Percentiles rank a stretch among this genome's conserved stretches.
Conservation (phyloP, 2,113 vertebrate genomes). For the Meleagris gallopavo region DNA sequence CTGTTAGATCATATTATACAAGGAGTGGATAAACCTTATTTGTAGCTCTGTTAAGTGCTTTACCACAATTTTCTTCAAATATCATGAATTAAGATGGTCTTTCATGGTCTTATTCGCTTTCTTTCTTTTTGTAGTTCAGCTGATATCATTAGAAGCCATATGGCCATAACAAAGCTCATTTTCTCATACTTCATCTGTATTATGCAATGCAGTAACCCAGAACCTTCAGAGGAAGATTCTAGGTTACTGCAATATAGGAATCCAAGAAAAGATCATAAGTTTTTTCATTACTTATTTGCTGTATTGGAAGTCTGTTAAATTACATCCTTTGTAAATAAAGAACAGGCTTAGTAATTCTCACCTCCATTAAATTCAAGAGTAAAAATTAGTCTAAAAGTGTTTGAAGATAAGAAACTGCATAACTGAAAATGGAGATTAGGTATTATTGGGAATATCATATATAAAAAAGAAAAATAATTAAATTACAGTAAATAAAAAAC, state of each 20-base stretch:
- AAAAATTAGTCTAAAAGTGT: not conserved
- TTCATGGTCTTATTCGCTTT: not conserved
- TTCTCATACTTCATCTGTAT: not conserved
- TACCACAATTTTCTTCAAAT: not conserved
- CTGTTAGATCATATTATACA: not conserved
- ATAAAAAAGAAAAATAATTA: not conserved
- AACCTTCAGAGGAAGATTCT: not conserved
- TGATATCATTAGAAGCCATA: not conserved
- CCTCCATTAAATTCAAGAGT: not conserved
- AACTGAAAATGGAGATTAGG: not conserved
- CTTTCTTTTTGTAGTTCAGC: not conserved
- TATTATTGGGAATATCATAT: not conserved
- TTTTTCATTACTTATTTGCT: not conserved
- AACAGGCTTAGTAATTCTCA: not conserved
- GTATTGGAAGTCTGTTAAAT: not conserved
- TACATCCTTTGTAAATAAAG: not conserved
- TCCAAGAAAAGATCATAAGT: not conserved
- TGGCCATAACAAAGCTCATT: not conserved
- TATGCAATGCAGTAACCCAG: not conserved
- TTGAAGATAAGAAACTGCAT: not conserved
- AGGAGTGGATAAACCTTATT: accelerated
- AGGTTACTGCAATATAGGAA: not conserved
- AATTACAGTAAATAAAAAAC: not conserved
- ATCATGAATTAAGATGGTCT: not conserved
- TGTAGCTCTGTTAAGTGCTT: not conserved